Evolutionary conservation across 2,888 invertebrate species (phyloP).

Genomic region (Drosophila sordidapex): DNA sequence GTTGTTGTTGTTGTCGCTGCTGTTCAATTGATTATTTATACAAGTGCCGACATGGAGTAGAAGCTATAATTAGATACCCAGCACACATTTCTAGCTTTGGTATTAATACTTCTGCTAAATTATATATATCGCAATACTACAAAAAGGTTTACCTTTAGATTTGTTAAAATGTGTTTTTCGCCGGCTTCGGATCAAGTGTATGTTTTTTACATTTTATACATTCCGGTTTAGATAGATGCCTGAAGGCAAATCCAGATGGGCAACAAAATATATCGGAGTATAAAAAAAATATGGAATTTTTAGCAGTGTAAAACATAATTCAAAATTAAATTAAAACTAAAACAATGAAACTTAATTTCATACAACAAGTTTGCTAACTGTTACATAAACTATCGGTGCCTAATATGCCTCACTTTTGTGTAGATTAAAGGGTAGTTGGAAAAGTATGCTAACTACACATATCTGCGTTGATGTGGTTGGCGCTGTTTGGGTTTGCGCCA

Average conservation of each 20-base stretch:
- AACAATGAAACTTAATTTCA: neutral
- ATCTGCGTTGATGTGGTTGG: constrained; percentile 15
- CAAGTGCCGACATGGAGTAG: constrained; percentile 21
- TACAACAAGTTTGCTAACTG: neutral
- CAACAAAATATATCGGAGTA: neutral
- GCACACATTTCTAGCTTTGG: neutral
- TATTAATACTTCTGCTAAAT: neutral
- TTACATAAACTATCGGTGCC: neutral
- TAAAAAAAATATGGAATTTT: too few species aligned
- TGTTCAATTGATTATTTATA: constrained; percentile 42
- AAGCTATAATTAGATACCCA: neutral
- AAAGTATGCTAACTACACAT: constrained; percentile 47
- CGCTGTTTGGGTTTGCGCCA: constrained; percentile 42
- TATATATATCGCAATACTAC: neutral
- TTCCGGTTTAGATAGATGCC: neutral
- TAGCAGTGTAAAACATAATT: neutral
- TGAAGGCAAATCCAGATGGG: neutral
- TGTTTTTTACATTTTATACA: neutral
- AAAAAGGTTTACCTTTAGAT: neutral
- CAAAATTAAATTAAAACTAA: neutral
- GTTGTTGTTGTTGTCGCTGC: neutral
- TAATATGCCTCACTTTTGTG: constrained; percentile 10
- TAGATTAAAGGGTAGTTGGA: neutral
- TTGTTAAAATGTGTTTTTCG: neutral
- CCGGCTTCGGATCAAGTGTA: neutral